Evolutionary conservation across 2,888 invertebrate genomes (phyloP).

Genomic region (Arge pagana): DNA sequence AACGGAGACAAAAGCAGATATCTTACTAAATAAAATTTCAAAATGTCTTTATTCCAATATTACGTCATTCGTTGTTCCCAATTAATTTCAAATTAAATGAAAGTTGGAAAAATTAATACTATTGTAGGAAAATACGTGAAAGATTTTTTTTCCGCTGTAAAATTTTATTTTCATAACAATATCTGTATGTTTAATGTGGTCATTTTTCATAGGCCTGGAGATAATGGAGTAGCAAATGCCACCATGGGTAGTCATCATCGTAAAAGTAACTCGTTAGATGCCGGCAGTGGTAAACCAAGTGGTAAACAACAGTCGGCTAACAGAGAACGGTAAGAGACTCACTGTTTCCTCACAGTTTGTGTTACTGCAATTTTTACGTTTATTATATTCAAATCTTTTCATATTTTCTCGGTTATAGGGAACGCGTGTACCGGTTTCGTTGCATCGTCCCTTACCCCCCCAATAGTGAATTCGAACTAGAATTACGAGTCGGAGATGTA

Average conservation of each 20-base stretch:
- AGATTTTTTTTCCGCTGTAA: neutral
- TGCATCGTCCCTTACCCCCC: conserved; percentile 95
- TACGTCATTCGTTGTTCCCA: no score
- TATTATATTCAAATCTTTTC: neutral
- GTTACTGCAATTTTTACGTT: neutral
- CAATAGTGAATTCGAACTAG: conserved; percentile 90
- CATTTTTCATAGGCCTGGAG: conserved; percentile 44
- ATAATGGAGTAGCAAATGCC: conserved; percentile 45
- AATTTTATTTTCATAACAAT: neutral
- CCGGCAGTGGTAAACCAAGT: conserved; percentile 62
- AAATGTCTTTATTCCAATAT: no score
- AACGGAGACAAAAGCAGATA: no score
- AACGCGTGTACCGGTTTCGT: conserved; percentile 70
- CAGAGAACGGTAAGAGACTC: conserved; percentile 61
- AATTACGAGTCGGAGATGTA: conserved; percentile 87
- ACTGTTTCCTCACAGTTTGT: no score
- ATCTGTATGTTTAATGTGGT: no score
- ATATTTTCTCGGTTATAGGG: conserved; percentile 37
- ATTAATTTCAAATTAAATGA: no score
- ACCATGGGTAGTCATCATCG: conserved; percentile 65
- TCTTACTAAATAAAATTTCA: no score
- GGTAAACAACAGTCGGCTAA: conserved; percentile 58
- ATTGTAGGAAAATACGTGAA: no score
- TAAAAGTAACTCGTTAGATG: conserved; percentile 84
- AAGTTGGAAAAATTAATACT: neutral